These are phyloP conservation scores for Urocitellus parryii DNA, from an alignment of 2,113 vertebrate genomes.

Conservation along the genomic window DNA sequence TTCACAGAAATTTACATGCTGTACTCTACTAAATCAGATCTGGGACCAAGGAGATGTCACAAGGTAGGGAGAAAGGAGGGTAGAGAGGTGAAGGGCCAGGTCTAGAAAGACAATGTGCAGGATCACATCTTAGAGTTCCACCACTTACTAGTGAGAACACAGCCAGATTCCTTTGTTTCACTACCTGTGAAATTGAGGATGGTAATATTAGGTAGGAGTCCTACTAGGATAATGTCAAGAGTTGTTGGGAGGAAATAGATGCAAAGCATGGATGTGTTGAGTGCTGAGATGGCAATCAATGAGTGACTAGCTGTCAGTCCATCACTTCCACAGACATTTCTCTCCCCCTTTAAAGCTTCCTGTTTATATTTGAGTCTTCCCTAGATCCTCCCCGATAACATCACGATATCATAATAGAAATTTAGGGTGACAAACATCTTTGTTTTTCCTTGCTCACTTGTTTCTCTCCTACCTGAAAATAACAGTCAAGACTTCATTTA, in stretches of 20 bases:
- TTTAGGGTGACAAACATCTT: not conserved
- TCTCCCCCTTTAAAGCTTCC: not conserved
- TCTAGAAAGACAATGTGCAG: not conserved
- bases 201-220: not conserved
- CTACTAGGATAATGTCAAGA: not conserved
- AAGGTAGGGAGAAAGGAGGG: not conserved
- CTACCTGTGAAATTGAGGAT: not conserved
- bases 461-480: conserved; percentile 55
- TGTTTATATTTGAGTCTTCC: conserved; percentile 17
- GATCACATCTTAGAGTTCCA: not conserved
- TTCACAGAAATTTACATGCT: not conserved
- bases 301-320: not conserved
- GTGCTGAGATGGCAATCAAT: not conserved
- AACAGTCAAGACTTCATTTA: conserved; percentile 44
- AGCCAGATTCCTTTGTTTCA: not conserved
- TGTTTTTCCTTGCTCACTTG: not conserved
- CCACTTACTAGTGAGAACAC: not conserved
- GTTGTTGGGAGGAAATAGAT: not conserved
- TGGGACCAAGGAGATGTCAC: not conserved
- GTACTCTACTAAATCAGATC: not conserved
- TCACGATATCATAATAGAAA: conserved; percentile 17
- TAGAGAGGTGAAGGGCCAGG: not conserved
- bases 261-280: not conserved
- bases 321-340: not conserved
- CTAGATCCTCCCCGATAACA: not conserved